A percentile compares a stretch with the other conserved stretches of the same genome.
Evolutionary conservation across 2,113 vertebrate genomes (phyloP).

Genomic region (Catharus fuscescens): DNA sequence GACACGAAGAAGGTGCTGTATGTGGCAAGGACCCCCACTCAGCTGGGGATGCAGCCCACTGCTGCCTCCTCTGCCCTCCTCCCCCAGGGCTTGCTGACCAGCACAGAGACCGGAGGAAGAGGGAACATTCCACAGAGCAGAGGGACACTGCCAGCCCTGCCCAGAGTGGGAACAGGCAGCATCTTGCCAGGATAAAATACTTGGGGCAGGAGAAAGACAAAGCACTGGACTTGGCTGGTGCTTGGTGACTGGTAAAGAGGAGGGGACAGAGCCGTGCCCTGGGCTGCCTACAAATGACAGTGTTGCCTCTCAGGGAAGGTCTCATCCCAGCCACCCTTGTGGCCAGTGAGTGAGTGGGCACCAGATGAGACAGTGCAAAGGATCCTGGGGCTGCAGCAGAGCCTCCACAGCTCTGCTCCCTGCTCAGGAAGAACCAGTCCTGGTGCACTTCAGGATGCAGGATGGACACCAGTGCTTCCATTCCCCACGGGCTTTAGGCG

Average conservation of each 20-base stretch:
- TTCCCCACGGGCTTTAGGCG: neutral
- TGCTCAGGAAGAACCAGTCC: neutral
- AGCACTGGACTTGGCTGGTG: neutral
- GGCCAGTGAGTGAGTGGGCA: neutral
- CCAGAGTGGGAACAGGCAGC: accelerated
- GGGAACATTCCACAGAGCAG: neutral
- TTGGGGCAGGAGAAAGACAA: neutral
- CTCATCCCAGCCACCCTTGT: neutral
- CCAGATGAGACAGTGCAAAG: neutral
- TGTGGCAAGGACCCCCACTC: slow-evolving; percentile 72
- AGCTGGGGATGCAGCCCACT: slow-evolving; percentile 37
- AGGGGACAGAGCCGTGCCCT: neutral
- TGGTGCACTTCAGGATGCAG: accelerated
- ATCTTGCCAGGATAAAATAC: accelerated
- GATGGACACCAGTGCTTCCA: neutral
- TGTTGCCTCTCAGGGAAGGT: neutral
- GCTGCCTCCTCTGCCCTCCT: slow-evolving; percentile 56
- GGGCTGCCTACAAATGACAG: neutral
- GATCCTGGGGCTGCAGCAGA: neutral
- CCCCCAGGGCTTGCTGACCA: slow-evolving; percentile 70
- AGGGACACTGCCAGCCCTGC: neutral
- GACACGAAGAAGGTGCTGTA: slow-evolving; percentile 82
- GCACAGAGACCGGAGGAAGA: slow-evolving; percentile 16
- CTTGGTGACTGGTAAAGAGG: neutral
- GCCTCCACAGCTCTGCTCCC: neutral